Percentiles rank a stretch among this genome's conserved stretches.
Evolutionary conservation across 2,797 vertebrate genomes (phyloP).

Genomic region (Chiloscyllium punctatum): DNA sequence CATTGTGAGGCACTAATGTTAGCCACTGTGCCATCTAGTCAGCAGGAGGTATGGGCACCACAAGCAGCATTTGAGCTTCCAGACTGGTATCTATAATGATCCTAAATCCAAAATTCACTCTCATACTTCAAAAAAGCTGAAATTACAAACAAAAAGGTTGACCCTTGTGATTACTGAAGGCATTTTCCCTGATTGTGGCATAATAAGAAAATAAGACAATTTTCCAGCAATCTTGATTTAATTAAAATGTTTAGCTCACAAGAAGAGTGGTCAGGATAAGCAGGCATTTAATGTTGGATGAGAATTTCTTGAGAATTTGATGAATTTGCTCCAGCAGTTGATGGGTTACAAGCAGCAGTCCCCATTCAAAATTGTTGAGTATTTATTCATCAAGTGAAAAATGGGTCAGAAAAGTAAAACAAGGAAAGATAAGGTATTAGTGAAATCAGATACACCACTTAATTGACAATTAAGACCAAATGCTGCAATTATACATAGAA

Average conservation of each 20-base stretch:
- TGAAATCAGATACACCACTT: conserved; percentile 5
- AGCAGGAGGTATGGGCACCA: background rate
- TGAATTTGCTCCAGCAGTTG: conserved; percentile 1
- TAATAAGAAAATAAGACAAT: background rate
- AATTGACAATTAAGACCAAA: conserved; percentile 6
- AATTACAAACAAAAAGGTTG: background rate
- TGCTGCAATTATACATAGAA: background rate
- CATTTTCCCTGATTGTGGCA: background rate
- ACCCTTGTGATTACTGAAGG: no score
- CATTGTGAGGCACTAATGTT: no score
- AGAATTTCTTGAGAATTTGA: background rate
- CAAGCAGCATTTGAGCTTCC: background rate
- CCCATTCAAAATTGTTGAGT: background rate
- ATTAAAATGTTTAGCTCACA: background rate
- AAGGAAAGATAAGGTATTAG: conserved; percentile 11
- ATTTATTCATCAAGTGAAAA: background rate
- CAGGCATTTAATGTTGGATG: background rate
- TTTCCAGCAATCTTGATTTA: background rate
- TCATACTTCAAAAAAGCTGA: background rate
- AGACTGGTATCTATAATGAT: background rate
- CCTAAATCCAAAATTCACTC: background rate
- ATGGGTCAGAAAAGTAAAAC: background rate
- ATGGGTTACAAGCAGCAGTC: background rate
- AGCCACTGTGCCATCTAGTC: no score
- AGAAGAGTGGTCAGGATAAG: background rate